Evolutionary conservation across 2,888 invertebrate species (phyloP).

Genomic region (Trichopoda pennipes): DNA sequence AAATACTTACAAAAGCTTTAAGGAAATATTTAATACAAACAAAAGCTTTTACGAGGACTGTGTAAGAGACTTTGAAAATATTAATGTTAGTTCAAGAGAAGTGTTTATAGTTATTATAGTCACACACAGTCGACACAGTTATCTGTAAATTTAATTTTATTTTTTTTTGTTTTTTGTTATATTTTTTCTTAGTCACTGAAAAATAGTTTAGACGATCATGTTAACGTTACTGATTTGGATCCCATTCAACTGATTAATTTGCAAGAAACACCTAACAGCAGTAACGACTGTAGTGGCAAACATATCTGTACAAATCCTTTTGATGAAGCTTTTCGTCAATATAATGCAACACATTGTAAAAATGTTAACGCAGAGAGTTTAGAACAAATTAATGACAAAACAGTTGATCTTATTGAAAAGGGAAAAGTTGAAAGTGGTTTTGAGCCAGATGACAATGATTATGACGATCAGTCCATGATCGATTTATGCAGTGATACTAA

Average conservation of each 20-base stretch:
- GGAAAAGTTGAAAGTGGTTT: conserved; percentile 48
- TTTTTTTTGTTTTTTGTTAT: neutral
- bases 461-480: conserved; percentile 69
- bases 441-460: conserved; percentile 64
- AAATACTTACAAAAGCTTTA: conserved; percentile 67
- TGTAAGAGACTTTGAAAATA: conserved; percentile 67
- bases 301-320: conserved; percentile 61
- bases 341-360: conserved; percentile 45
- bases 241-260: conserved; percentile 62
- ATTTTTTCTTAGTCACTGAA: conserved; percentile 46
- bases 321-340: conserved; percentile 62
- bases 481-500: conserved; percentile 69
- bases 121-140: neutral
- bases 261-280: conserved; percentile 51
- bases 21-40: conserved; percentile 67
- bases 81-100: conserved; percentile 60
- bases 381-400: conserved; percentile 27
- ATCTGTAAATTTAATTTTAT: neutral
- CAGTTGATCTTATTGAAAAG: conserved; percentile 7
- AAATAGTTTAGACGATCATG: conserved; percentile 51
- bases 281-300: conserved; percentile 47
- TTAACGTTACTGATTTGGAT: conserved; percentile 57
- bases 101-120: neutral
- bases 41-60: conserved; percentile 67
- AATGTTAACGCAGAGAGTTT: neutral